Evolutionary conservation across 2,113 vertebrate species (phyloP).

Genomic region (Chamaetylas fuelleborni): DNA sequence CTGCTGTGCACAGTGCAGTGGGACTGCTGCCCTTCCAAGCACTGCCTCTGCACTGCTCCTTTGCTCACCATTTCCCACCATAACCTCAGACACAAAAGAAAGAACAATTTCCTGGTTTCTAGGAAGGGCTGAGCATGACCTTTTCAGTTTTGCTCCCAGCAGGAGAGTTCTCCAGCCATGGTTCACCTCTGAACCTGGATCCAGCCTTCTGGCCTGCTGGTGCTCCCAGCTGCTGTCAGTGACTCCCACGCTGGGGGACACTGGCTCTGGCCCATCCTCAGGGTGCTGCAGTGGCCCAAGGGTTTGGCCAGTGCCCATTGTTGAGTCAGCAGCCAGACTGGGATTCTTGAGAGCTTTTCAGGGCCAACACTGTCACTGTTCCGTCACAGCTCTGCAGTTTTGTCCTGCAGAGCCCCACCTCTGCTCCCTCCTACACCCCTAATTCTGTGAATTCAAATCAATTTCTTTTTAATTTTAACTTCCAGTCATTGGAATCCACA

Average conservation of each 20-base stretch:
- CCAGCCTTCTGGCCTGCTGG: not conserved
- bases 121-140: not conserved
- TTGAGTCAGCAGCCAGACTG: not conserved
- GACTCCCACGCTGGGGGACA: not conserved
- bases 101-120: not conserved
- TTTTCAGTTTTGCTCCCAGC: not conserved
- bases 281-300: not conserved
- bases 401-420: not conserved
- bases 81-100: not conserved
- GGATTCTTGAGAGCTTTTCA: not conserved
- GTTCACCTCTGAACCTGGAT: not conserved
- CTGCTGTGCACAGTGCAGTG: not conserved
- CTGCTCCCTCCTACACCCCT: not conserved
- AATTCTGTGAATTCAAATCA: not conserved
- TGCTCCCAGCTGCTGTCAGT: fast-evolving
- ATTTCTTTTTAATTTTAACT: not conserved
- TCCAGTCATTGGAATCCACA: not conserved
- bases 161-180: not conserved
- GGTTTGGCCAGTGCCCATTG: not conserved
- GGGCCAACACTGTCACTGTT: not conserved
- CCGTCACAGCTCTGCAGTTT: not conserved
- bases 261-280: not conserved
- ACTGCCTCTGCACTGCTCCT: not conserved
- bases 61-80: not conserved
- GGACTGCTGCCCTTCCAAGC: not conserved